Evolutionary conservation across 1,140 invertebrate genomes (phyloP).

Genomic region (Zelostemma sp.): DNA sequence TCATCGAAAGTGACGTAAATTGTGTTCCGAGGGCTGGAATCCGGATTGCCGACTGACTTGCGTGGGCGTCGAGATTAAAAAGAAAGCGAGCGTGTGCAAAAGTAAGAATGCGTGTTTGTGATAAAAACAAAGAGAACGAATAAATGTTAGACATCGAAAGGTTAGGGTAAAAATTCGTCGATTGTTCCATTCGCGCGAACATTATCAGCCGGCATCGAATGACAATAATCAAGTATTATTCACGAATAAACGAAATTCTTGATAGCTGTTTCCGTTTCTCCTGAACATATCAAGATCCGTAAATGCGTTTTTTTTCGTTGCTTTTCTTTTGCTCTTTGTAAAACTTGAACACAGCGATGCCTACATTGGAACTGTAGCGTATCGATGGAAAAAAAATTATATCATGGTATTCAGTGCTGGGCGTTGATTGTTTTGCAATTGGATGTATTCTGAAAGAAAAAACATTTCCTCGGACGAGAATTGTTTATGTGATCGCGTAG

Average conservation of each 20-base stretch:
- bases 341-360: slow-evolving; percentile 22
- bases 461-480: not conserved
- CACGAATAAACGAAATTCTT: slow-evolving; percentile 40
- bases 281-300: slow-evolving; percentile 3
- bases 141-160: slow-evolving; percentile 39
- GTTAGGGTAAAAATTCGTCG: slow-evolving; percentile 34
- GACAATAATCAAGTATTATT: slow-evolving; percentile 62
- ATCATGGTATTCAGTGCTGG: too few species aligned
- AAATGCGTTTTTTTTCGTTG: slow-evolving; percentile 21
- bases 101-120: not conserved
- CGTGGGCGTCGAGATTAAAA: slow-evolving; percentile 15
- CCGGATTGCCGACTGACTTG: slow-evolving; percentile 17
- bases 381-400: slow-evolving; percentile 17
- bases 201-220: slow-evolving; percentile 54
- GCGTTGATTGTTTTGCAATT: slow-evolving; percentile 24
- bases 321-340: slow-evolving; percentile 35
- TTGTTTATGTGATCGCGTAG: slow-evolving; percentile 5
- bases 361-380: slow-evolving; percentile 43
- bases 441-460: slow-evolving; percentile 5
- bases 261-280: not conserved
- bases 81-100: slow-evolving; percentile 8
- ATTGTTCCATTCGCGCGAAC: slow-evolving; percentile 35
- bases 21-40: slow-evolving; percentile 36
- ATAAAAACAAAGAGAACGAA: slow-evolving; percentile 6
- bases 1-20: slow-evolving; percentile 34